Evolutionary conservation across 92 coral and sea anemone genomes (phyloP).

Genomic region (Epizoanthus stellaris): DNA sequence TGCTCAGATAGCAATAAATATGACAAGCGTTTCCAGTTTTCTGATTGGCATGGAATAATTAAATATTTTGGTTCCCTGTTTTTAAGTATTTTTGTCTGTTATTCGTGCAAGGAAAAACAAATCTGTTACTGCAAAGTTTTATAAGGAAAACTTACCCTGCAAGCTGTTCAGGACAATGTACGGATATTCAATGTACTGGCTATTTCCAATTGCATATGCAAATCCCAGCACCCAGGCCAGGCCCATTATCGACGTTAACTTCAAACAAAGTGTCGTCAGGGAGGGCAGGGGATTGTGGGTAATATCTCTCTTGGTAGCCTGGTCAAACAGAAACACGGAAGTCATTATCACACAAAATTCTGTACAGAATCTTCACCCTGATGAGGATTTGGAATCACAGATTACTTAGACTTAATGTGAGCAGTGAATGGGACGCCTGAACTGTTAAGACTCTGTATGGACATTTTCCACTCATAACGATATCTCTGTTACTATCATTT

Average conservation of each 20-base stretch:
- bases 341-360: no score
- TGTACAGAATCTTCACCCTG: no score
- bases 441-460: no score
- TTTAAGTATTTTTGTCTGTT: background rate
- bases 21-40: no score
- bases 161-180: background rate
- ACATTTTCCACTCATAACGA: no score
- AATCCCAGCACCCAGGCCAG: background rate
- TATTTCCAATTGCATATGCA: background rate
- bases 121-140: background rate
- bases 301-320: background rate
- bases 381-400: no score
- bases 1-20: no score
- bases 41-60: no score
- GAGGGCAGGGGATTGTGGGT: background rate
- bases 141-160: background rate
- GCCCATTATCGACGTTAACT: background rate
- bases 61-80: background rate
- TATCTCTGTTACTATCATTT: no score
- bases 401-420: no score
- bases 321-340: background rate
- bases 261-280: background rate
- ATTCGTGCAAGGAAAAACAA: background rate
- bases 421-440: no score
- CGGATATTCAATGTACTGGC: background rate